Evolutionary conservation across 2,797 vertebrate species (phyloP).

Genomic region (Pempheris klunzingeri): DNA sequence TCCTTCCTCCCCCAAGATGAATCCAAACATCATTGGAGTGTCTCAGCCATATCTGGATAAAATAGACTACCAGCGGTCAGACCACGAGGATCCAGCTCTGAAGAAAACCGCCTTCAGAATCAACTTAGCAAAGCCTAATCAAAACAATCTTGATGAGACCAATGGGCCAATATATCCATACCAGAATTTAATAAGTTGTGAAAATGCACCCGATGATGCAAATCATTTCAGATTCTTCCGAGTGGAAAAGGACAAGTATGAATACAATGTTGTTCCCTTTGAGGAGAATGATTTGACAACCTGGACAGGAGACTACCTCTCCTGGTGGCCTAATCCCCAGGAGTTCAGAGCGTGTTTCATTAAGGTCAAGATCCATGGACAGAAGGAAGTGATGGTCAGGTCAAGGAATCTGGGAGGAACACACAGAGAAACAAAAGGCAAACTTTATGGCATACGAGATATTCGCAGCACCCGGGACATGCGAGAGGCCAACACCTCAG

Average conservation of each 20-base stretch:
- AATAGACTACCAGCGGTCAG: slow-evolving; percentile 92
- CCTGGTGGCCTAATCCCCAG: slow-evolving; percentile 99
- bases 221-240: slow-evolving; percentile 97
- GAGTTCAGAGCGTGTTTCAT: slow-evolving; percentile 97
- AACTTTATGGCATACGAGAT: slow-evolving; percentile 95
- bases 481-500: slow-evolving; percentile 84
- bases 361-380: slow-evolving; percentile 93
- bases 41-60: slow-evolving; percentile 93
- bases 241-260: slow-evolving; percentile 95
- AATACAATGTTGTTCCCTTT: slow-evolving; percentile 97
- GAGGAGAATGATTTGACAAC: slow-evolving; percentile 92
- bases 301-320: slow-evolving; percentile 94
- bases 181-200: slow-evolving; percentile 89
- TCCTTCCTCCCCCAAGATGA: slow-evolving; percentile 91
- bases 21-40: slow-evolving; percentile 91
- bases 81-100: slow-evolving; percentile 90
- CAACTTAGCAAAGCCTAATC: slow-evolving; percentile 94
- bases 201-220: slow-evolving; percentile 88
- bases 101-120: slow-evolving; percentile 96
- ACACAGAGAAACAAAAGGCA: slow-evolving; percentile 88
- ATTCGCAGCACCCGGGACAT: slow-evolving; percentile 92
- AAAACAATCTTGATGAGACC: slow-evolving; percentile 89
- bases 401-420: slow-evolving; percentile 91
- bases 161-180: slow-evolving; percentile 95
- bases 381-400: slow-evolving; percentile 94